These are phyloP conservation scores for Saturnia pavonia DNA, from an alignment of 2,888 invertebrate genomes.

Conservation along the genomic window DNA sequence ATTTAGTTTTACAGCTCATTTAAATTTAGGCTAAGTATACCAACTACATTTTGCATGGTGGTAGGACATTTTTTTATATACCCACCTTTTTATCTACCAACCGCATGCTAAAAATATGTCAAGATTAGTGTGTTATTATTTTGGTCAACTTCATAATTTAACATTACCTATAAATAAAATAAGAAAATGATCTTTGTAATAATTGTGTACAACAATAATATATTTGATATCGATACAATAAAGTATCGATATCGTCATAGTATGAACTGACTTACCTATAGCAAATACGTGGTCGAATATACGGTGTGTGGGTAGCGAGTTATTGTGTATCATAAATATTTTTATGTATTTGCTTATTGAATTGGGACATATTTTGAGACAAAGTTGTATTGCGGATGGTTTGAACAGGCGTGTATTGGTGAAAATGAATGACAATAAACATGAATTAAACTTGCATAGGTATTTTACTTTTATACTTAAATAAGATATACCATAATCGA, in stretches of 20 bases:
- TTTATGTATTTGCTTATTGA: conserved; percentile 13
- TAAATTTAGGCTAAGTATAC: no score
- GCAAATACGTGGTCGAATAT: not conserved
- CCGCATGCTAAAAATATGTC: no score
- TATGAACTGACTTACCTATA: not conserved
- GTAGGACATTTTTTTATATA: no score
- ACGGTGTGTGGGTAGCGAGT: conserved; percentile 8
- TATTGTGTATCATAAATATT: conserved; percentile 14
- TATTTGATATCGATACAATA: not conserved
- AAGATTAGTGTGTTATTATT: no score
- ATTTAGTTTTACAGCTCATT: no score
- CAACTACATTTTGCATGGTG: no score
- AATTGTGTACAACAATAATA: not conserved
- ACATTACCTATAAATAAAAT: no score
- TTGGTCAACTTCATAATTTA: no score
- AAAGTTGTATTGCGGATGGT: conserved; percentile 14
- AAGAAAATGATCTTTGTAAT: no score
- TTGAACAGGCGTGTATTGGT: not conserved
- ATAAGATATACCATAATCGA: no score
- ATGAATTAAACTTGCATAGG: not conserved
- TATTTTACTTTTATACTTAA: not conserved
- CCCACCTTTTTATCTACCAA: no score
- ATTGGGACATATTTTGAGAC: conserved; percentile 4
- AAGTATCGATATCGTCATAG: not conserved
- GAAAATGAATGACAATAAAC: not conserved